Percentiles rank a stretch among this genome's conserved stretches.
These are phyloP conservation scores for Aethina tumida DNA, from an alignment of 1,140 invertebrate species.

Conservation along the genomic window DNA sequence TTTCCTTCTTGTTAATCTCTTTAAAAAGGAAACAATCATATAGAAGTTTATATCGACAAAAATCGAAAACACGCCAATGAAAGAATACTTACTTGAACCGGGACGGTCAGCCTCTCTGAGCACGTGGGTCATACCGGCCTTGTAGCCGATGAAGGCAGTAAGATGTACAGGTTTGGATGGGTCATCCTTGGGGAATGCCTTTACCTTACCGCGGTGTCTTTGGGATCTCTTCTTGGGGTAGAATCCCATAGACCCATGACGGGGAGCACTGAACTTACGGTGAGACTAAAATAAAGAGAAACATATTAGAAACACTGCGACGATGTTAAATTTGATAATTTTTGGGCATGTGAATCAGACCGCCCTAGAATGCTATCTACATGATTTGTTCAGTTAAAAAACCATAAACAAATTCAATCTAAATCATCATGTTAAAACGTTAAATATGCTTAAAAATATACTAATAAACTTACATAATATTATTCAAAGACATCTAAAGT, in stretches of 20 bases:
- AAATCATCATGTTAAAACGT: constrained; percentile 36
- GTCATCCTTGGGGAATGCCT: constrained; percentile 99
- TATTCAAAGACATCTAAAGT: constrained; percentile 3
- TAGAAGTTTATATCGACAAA: not conserved
- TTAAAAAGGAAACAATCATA: constrained; percentile 12
- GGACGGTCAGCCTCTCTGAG: constrained; percentile 97
- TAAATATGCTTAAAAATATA: constrained; percentile 15
- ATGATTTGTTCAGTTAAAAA: constrained; percentile 34
- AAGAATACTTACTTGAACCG: constrained; percentile 83
- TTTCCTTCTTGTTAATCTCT: constrained; percentile 99
- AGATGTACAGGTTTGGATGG: constrained; percentile 92
- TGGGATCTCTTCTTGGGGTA: constrained; percentile 95
- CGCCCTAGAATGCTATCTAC: constrained; percentile 44
- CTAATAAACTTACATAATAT: constrained; percentile 1
- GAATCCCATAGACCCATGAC: constrained; percentile 99
- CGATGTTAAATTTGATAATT: constrained; percentile 6
- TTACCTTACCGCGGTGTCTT: constrained; percentile 95
- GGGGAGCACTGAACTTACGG: constrained; percentile 97
- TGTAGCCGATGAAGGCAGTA: constrained; percentile 96
- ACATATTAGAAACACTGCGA: constrained; percentile 2
- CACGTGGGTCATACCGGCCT: constrained; percentile 99
- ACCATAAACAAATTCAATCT: constrained; percentile 37
- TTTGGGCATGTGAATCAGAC: constrained; percentile 34
- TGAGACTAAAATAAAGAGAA: constrained; percentile 75
- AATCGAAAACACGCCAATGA: constrained; percentile 1